Evolutionary conservation across 2,797 vertebrate genomes (phyloP).

Genomic region (Clamator glandarius): DNA sequence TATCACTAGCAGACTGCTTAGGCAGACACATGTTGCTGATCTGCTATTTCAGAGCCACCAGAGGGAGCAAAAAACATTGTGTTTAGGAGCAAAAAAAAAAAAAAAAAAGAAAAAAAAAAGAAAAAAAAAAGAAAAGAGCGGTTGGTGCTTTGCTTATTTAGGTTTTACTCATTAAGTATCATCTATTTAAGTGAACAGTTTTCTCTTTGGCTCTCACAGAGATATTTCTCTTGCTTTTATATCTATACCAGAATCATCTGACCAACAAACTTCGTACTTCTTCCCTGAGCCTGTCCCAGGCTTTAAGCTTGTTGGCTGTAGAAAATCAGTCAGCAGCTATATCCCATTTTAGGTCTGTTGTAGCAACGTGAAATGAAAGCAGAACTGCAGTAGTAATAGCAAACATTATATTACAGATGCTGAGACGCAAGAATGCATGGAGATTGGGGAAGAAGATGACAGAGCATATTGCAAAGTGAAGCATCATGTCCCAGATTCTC

Average conservation of each 20-base stretch:
- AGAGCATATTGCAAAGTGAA: fast-evolving
- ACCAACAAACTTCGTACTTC: background rate
- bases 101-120: background rate
- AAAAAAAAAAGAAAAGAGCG: background rate
- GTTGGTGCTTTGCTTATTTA: background rate
- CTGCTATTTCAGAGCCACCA: constrained; percentile 16
- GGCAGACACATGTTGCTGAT: background rate
- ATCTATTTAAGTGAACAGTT: background rate
- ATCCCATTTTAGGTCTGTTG: background rate
- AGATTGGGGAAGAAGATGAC: background rate
- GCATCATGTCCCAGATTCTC: background rate
- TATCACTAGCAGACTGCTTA: background rate
- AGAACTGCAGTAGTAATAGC: background rate
- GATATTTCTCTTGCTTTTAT: background rate
- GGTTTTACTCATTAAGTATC: background rate
- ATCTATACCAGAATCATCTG: background rate
- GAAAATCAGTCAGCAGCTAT: background rate
- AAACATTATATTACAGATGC: background rate
- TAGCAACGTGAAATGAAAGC: background rate
- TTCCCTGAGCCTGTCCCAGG: background rate
- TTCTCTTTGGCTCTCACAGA: background rate
- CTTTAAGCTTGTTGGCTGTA: background rate
- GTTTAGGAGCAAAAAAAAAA: background rate
- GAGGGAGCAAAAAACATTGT: constrained; percentile 64
- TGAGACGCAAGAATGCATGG: background rate